A percentile compares a stretch with the other conserved stretches of the same genome.
These are phyloP conservation scores for Zelleria hepariella DNA, from an alignment of 2,888 invertebrate species.

Conservation along the genomic window DNA sequence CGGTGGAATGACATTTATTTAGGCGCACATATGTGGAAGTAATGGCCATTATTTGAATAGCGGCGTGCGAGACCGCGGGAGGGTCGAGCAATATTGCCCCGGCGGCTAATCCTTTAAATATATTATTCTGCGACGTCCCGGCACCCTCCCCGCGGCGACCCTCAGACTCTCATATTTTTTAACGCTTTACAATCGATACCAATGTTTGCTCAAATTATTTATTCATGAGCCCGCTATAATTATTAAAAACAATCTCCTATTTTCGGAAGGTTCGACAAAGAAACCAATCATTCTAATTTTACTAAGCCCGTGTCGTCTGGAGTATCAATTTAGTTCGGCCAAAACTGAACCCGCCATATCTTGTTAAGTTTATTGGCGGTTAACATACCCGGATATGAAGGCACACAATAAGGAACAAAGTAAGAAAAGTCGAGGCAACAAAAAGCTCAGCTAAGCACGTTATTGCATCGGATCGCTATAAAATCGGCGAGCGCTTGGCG, in stretches of 20 bases:
- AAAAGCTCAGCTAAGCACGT: neutral
- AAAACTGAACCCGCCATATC: too few relatives aligned
- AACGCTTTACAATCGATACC: conserved; percentile 58
- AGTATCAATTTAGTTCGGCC: too few relatives aligned
- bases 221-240: conserved; percentile 18
- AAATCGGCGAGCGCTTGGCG: neutral
- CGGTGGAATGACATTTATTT: conserved; percentile 60
- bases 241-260: neutral
- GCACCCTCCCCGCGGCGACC: conserved; percentile 38
- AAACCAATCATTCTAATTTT: too few relatives aligned
- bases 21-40: conserved; percentile 71
- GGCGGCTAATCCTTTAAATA: conserved; percentile 69
- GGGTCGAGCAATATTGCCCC: conserved; percentile 68
- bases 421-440: neutral
- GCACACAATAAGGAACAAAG: neutral
- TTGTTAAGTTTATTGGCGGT: neutral
- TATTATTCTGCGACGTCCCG: conserved; percentile 63
- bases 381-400: neutral
- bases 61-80: conserved; percentile 45
- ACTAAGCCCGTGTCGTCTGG: too few relatives aligned
- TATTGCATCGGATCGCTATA: neutral
- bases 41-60: conserved; percentile 67
- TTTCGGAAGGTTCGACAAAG: too few relatives aligned
- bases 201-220: conserved; percentile 41
- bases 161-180: conserved; percentile 43